Conservation (phyloP, 1,140 invertebrate species). For the Chlorops oryzae region DNA sequence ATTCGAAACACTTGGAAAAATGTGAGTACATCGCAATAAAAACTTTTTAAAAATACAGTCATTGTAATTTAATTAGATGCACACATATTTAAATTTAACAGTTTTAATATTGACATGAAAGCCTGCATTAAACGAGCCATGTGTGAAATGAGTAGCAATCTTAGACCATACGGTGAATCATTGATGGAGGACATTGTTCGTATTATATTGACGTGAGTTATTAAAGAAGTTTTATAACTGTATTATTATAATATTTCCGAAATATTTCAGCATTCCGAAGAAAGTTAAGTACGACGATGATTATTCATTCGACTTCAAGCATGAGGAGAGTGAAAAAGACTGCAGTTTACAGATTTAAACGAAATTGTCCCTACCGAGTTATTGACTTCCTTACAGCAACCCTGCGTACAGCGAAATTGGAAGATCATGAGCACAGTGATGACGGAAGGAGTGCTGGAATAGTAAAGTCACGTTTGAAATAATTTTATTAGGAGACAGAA, state of each 20-base stretch:
- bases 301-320: conserved; percentile 19
- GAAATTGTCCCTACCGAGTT: conserved; percentile 22
- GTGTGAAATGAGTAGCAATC: conserved; percentile 23
- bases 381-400: conserved; percentile 25
- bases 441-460: too few species aligned
- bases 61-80: too few species aligned
- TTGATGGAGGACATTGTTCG: conserved; percentile 30
- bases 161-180: conserved; percentile 13
- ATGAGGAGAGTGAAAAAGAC: too few species aligned
- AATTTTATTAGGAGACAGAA: too few species aligned
- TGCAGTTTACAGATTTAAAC: conserved; percentile 13
- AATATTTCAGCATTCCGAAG: conserved; percentile 20
- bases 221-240: neutral
- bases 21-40: conserved; percentile 14
- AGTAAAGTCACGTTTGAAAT: too few species aligned
- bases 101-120: conserved; percentile 24
- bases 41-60: neutral
- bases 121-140: conserved; percentile 32
- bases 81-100: neutral
- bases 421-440: too few species aligned
- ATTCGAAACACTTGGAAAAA: conserved; percentile 27
- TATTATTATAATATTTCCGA: neutral
- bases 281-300: conserved; percentile 19
- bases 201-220: conserved; percentile 25
- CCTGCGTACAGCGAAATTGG: too few species aligned